Conservation (phyloP, 2,888 invertebrate species). For the Pilophorus perplexus region DNA sequence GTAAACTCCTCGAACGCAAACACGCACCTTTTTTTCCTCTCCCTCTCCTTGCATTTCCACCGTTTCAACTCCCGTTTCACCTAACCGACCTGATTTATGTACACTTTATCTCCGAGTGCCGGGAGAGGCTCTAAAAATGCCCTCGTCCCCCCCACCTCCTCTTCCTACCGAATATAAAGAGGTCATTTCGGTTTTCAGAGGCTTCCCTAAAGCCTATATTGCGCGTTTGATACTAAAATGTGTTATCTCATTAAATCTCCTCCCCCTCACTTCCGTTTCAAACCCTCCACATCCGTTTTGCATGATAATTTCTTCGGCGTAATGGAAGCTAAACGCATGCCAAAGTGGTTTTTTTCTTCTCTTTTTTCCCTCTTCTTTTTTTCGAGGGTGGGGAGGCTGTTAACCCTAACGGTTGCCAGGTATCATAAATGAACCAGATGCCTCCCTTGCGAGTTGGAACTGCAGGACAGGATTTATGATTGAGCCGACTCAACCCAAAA, state of each 20-base stretch:
- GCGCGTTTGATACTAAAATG: slow-evolving; percentile 17
- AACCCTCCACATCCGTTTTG: slow-evolving; percentile 28
- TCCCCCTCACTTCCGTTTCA: no score
- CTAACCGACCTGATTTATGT: slow-evolving; percentile 27
- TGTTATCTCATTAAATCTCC: slow-evolving; percentile 26
- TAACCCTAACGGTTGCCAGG: background rate
- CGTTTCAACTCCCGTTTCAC: no score
- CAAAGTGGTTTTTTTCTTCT: no score
- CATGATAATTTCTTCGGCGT: slow-evolving; percentile 38
- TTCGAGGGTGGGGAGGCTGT: no score
- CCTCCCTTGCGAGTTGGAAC: no score
- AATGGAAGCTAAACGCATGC: no score
- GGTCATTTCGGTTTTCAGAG: slow-evolving; percentile 23
- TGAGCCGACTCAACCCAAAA: no score
- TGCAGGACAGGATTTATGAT: no score
- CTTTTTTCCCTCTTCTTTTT: no score
- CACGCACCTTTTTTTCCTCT: slow-evolving; percentile 20
- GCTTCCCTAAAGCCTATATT: slow-evolving; percentile 8
- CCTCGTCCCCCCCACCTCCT: no score
- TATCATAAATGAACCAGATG: no score
- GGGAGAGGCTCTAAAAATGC: slow-evolving; percentile 24
- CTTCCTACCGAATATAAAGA: slow-evolving; percentile 38
- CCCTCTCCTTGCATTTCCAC: background rate
- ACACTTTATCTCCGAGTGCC: slow-evolving; percentile 35
- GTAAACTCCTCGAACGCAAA: slow-evolving; percentile 34